Conservation (phyloP, 2,113 vertebrate genomes). For the Podarcis cretensis region DNA sequence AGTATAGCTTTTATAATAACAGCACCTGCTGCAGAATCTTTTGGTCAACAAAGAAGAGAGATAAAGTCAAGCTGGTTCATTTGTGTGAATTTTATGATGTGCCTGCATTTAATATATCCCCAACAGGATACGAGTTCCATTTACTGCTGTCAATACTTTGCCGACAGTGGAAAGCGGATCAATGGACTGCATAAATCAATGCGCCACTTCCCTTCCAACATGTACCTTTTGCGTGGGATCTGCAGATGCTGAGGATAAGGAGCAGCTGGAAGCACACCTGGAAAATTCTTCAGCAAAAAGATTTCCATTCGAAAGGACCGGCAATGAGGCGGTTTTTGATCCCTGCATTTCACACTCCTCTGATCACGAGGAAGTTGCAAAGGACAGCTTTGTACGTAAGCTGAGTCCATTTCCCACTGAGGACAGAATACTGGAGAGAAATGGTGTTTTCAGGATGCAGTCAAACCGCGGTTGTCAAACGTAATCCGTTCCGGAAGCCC, state of each 20-base stretch:
- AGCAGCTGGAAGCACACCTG: no score
- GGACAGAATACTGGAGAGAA: neutral
- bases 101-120: neutral
- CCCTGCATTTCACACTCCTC: neutral
- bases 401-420: neutral
- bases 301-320: neutral
- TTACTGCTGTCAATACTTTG: neutral
- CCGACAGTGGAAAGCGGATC: no score
- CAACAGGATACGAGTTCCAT: neutral
- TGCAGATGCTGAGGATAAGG: no score
- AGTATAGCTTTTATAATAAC: constrained; percentile 42
- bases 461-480: no score
- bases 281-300: no score
- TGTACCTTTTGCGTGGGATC: no score
- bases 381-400: neutral
- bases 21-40: constrained; percentile 52
- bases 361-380: neutral
- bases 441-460: neutral
- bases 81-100: constrained; percentile 17
- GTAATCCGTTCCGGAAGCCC: no score
- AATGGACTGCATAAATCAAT: neutral
- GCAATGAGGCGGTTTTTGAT: neutral
- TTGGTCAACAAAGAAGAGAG: constrained; percentile 53
- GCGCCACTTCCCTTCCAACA: neutral
- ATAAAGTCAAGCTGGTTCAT: constrained; percentile 49